phyloP scores from a whole-genome alignment of 2,888 invertebrate species.

The Listrodromus nycthemerus region DNA sequence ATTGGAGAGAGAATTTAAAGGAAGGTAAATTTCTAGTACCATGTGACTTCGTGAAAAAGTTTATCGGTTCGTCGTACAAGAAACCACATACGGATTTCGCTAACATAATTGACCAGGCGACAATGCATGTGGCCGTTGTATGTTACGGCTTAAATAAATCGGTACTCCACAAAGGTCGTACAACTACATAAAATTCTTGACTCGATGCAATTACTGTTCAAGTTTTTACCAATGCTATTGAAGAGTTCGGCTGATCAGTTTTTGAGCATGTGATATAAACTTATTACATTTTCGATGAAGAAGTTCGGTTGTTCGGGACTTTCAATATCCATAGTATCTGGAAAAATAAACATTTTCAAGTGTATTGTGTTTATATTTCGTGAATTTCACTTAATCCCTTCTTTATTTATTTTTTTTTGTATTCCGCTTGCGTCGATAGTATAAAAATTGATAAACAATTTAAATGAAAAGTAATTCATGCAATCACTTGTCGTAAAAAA shows the following conservation, averaged over 20 bases:
- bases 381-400: background rate
- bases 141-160: constrained; percentile 45
- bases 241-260: too few relatives aligned
- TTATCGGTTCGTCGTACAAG: constrained; percentile 38
- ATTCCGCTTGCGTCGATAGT: background rate
- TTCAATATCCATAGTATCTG: constrained; percentile 18
- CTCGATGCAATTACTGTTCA: background rate
- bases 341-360: constrained; percentile 27
- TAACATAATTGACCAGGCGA: constrained; percentile 37
- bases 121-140: constrained; percentile 57
- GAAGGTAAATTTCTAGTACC: constrained; percentile 47
- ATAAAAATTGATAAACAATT: background rate
- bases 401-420: background rate
- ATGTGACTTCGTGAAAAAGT: constrained; percentile 60
- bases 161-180: constrained; percentile 50
- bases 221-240: too few relatives aligned
- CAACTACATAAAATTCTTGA: constrained; percentile 59
- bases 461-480: too few relatives aligned
- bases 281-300: background rate
- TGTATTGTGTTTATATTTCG: too few relatives aligned
- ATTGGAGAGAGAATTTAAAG: constrained; percentile 42
- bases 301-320: constrained; percentile 23
- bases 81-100: constrained; percentile 37
- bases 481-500: background rate
- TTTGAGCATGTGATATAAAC: too few relatives aligned